Evolutionary conservation across 2,797 vertebrate genomes (phyloP).

Genomic region (Alosa sapidissima): DNA sequence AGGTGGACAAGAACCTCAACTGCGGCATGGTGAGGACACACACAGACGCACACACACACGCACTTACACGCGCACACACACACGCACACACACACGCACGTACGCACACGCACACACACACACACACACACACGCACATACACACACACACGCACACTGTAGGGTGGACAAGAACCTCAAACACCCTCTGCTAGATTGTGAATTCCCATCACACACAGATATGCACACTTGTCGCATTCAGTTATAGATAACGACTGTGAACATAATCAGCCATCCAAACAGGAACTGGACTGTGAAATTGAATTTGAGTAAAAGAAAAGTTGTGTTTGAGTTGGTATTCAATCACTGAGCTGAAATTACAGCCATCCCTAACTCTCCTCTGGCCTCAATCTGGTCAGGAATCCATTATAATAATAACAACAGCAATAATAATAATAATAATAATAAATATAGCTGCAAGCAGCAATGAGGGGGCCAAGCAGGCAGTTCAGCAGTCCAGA

Average conservation of each 20-base stretch:
- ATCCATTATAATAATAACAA: too few relatives aligned
- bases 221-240: neutral
- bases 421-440: too few relatives aligned
- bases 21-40: conserved; percentile 87
- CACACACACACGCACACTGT: conserved; percentile 87
- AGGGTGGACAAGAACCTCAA: conserved; percentile 98
- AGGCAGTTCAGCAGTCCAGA: too few relatives aligned
- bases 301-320: too few relatives aligned
- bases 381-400: too few relatives aligned
- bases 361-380: too few relatives aligned
- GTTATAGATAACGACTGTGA: neutral
- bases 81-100: neutral
- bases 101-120: too few relatives aligned
- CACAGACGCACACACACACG: neutral
- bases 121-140: neutral
- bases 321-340: too few relatives aligned
- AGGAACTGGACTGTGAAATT: neutral
- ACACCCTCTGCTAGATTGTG: too few relatives aligned
- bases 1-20: conserved; percentile 97
- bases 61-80: neutral
- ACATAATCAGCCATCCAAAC: neutral
- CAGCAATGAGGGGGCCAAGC: too few relatives aligned
- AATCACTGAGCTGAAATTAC: neutral
- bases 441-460: too few relatives aligned
- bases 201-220: too few relatives aligned